phyloP scores from a whole-genome alignment of 2,888 invertebrate genomes.

The Strigamia crassipes region DNA sequence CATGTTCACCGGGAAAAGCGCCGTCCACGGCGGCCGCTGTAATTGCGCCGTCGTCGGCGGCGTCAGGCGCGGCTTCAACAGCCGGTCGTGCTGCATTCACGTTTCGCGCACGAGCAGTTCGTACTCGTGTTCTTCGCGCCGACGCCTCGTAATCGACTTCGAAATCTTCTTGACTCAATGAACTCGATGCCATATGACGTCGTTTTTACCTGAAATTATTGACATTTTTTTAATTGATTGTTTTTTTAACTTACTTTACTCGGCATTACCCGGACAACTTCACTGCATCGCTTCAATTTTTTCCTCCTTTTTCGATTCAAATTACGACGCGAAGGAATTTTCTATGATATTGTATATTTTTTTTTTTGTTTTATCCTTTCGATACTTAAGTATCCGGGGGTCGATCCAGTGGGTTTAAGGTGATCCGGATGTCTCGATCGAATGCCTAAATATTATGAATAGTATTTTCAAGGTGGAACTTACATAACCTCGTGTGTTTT shows the following conservation, averaged over 20 bases:
- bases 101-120: conserved; percentile 62
- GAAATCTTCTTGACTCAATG: conserved; percentile 67
- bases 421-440: not conserved
- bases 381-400: not conserved
- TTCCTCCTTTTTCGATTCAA: not conserved
- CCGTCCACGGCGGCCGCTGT: conserved; percentile 46
- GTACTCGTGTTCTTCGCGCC: conserved; percentile 63
- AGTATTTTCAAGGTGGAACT: conserved; percentile 2
- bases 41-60: conserved; percentile 47
- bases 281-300: conserved; percentile 35
- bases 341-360: not conserved
- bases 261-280: not conserved
- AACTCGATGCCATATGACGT: conserved; percentile 65
- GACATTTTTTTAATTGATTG: not conserved
- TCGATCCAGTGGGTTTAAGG: not conserved
- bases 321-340: not conserved
- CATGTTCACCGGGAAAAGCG: conserved; percentile 55
- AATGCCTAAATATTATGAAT: not conserved
- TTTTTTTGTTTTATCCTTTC: not conserved
- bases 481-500: not conserved
- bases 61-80: not conserved
- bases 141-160: conserved; percentile 65
- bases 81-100: conserved; percentile 53
- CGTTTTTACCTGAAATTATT: not conserved
- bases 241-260: not conserved